Base-by-base conservation (phyloP, 2,888 invertebrate genomes). In the Myopa tessellatipennis region DNA sequence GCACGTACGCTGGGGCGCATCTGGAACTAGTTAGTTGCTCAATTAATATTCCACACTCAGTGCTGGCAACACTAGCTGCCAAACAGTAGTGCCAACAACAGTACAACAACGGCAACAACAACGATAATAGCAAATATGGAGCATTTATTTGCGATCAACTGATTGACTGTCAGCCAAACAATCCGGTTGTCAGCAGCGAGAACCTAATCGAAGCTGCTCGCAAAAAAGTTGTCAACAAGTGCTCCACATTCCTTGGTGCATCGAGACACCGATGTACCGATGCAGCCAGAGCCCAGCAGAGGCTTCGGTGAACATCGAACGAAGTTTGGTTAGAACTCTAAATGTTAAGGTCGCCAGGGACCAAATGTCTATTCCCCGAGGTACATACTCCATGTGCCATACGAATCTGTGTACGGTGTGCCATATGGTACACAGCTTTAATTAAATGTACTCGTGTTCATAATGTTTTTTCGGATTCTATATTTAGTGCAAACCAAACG, bases 21-120 rank as follows among this genome's bases (percentile, higher is more conserved):
- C 77, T 77, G 67, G 70, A 78, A 73, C 77, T 76, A 65, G 76
- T 65, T 55, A 68, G 79, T 71, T 58, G 61, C 73, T 68, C 78
- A 79, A 80, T 80, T 78, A 80, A 77, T 80, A 80, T 80, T 78
- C 80, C 77, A 76, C 77, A 79, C 78, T 71, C 74, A 77, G 55
- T 7, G 65, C 40, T 77, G 71, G 73, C 77, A 77, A 73, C 77
- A 77, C 67, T 68, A 50, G 50, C 34, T 16, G 65, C 67, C 36
- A 52, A 34, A 34, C 34, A 70, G n/a, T 26, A 26, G 26, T 26
- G 45, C 14, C 60, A 16, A 63, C 63, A 4, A 14, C 4, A 18
- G 2, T 12, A 3, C 18, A 26, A 38, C 60, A 71, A 52, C 52
- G 14, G 2, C 18, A 3, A 55, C 58, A 26, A 52, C 50, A 63